Base-by-base conservation (phyloP, 2,113 vertebrate species). In the Oreotrochilus melanogaster region DNA sequence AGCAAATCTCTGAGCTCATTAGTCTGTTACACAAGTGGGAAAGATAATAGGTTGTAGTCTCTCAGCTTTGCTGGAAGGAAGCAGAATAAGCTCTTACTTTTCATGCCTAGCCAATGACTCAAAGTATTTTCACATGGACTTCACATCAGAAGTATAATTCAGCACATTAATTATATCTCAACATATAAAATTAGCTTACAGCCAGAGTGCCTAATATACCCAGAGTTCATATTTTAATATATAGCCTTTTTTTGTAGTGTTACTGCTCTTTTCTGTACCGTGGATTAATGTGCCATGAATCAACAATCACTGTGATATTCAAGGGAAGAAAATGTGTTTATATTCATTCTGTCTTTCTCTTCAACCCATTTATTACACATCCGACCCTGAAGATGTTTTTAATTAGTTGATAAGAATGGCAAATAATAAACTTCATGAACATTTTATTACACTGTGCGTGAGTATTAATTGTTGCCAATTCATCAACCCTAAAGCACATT, bases 401-500 rank as follows among this genome's bases (percentile, higher is more conserved):
- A 97, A 97, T 97, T 97, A 97, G 94, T 86, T 97, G 93, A 95
- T 97, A 96, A 96, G 94, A 96, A 92, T 81, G 69, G 92, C 75
- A 97, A 98, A 97, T 89, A 95, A 96, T 94, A 97, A 96, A 96
- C 75, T 95, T 97, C 86, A 95, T 85, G 86, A 97, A 97, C 85
- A 95, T 95, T 96, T 98, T 94, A 96, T 97, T 97, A 93, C 45
- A 82, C 18, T 81, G 58, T 80, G n/a, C 84, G 48, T 91, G 80
- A 90, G 86, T 96, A 97, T 96, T 97, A 96, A 97, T 97, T 97
- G 96, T 76, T 95, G 78, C 67, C 80, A 96, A 92, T 96, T 97
- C 89, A 93, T 96, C 94, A 95, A 89, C 84, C 95, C 93, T 86
- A 82, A 95, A 96, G 94, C 90, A 94, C 65, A 88, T 91, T 78